Percentiles rank a stretch among this genome's conserved stretches.
phyloP scores from a whole-genome alignment of 2,797 vertebrate genomes.

The Huso huso region DNA sequence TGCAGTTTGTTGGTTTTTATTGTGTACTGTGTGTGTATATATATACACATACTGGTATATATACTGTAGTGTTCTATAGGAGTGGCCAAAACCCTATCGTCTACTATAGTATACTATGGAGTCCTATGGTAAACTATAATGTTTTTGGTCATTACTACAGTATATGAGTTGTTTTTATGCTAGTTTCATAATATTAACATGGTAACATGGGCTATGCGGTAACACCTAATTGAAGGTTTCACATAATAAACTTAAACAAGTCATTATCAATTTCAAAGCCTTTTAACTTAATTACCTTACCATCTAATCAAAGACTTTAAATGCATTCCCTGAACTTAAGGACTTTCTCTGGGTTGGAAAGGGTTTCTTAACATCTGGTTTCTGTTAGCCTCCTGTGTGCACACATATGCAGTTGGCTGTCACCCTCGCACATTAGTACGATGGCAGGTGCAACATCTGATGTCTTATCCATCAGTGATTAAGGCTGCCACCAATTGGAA shows the following conservation, averaged over 20 bases:
- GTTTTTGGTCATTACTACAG: background rate
- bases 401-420: background rate
- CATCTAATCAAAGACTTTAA: background rate
- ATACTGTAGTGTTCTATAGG: too few species aligned
- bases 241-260: background rate
- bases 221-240: background rate
- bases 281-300: background rate
- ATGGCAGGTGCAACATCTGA: constrained; percentile 8
- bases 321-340: background rate
- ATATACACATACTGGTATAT: too few species aligned
- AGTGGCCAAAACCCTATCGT: too few species aligned
- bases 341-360: background rate
- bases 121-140: too few species aligned
- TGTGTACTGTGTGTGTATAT: too few species aligned
- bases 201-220: background rate
- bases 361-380: background rate
- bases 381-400: background rate
- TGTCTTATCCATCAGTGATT: background rate
- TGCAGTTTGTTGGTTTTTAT: too few species aligned
- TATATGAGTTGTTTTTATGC: background rate
- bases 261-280: background rate
- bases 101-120: too few species aligned
- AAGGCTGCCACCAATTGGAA: background rate
- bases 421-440: background rate
- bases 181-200: background rate